Evolutionary conservation across 92 coral and sea anemone genomes (phyloP), one percentile per base, ranked within the genome.

Genomic region (Epizoanthus illoricatus): DNA sequence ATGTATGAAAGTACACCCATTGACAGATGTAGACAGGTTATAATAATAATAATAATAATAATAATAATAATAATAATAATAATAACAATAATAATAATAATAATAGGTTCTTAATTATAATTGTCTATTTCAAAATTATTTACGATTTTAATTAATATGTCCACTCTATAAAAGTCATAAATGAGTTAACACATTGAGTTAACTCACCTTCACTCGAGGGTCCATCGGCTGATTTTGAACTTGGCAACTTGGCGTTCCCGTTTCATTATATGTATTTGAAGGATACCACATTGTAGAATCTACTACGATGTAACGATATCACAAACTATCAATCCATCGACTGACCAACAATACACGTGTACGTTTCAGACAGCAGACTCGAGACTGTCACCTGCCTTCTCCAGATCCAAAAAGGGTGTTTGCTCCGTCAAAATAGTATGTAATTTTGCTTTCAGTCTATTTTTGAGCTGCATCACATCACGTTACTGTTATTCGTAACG

Each of bases 221-320:
- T 68, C 73, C 8, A 43, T 7, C 20, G 40, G 52, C 8, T 68
- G 17, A 40, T 36, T 33, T 39, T 68, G 73, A n/a, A n/a, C 40
- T 40, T 43, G 17, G 23, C 45, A 36, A 43, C 20, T 15, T 39
- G 36, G 8, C 16, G 17, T 39, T 68, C 7, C 73, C 45, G 8
- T 24, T 39, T 11, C 42, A 68, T 36, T 68, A 15, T 36, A 15
- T 17, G 20, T 19, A 19, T 40, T 68, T 45, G 42, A 68, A 13
- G 73, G 43, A 68, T 39, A 41, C 52, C 73, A 33, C 73, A 68
- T 68, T 68, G 7, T 68, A 7, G 45, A 61, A 52, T 52, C 56
- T 52, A 52, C 56, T 52, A 52, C 56, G 56, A 52, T 52, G 56
- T 52, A 52, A 6, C 10, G 56, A 52, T 52, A 52, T 52, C 56